phyloP scores from a whole-genome alignment of 64 coral and sea anemone genomes.

The Anthopleura sola region DNA sequence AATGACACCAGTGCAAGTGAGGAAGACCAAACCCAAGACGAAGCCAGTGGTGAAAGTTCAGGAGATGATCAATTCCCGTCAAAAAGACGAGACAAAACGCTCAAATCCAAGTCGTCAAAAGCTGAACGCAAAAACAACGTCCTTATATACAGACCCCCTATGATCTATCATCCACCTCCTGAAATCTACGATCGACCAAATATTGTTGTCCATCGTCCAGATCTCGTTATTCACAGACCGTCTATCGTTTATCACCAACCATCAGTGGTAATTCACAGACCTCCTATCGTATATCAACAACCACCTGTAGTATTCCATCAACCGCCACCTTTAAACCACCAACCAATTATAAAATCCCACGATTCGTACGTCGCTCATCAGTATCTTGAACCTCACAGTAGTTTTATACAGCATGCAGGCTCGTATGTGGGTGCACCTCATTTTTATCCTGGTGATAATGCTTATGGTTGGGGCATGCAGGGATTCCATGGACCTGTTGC shows the following conservation, averaged over 20 bases:
- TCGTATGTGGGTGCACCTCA: constrained; percentile 85
- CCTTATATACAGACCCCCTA: constrained; percentile 79
- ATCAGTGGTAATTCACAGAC: constrained; percentile 89
- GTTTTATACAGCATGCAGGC: constrained; percentile 48
- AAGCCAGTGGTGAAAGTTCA: not conserved
- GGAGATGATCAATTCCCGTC: not conserved
- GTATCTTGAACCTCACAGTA: constrained; percentile 55
- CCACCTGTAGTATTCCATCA: constrained; percentile 94
- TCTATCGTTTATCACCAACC: constrained; percentile 91
- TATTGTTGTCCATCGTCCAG: constrained; percentile 86
- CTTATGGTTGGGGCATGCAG: constrained; percentile 72
- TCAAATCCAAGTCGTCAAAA: constrained; percentile 52
- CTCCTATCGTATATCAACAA: constrained; percentile 87
- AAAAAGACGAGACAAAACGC: not conserved
- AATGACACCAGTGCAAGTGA: not conserved
- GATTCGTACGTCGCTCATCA: constrained; percentile 83
- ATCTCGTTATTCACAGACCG: constrained; percentile 82
- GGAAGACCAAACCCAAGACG: not conserved
- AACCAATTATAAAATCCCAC: constrained; percentile 74
- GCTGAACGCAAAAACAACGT: constrained; percentile 84
- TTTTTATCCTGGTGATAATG: constrained; percentile 57
- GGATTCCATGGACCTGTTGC: not conserved
- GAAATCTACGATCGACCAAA: constrained; percentile 94
- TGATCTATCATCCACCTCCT: constrained; percentile 95
- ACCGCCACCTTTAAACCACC: constrained; percentile 79